Base-by-base conservation (phyloP, 2,113 vertebrate species). In the Elephantulus edwardii region DNA sequence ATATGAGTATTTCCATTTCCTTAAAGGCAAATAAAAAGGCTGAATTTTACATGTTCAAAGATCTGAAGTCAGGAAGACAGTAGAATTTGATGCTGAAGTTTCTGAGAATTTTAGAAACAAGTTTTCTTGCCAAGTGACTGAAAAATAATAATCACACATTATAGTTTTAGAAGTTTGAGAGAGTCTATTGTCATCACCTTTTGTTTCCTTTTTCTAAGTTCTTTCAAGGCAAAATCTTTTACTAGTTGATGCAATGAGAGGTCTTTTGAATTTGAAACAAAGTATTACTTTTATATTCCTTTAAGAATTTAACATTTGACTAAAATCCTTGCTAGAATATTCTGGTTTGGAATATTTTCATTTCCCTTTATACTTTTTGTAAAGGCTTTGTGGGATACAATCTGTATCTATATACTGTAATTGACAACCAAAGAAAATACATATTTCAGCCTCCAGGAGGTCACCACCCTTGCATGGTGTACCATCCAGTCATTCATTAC, bases 201-300 rank as follows among this genome's bases (percentile, higher is more conserved):
- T 86, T 95, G 33, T 89, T 88, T 78, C 54, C 82, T 75, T 91
- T 93, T 88, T 79, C 38, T 83, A 83, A 86, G n/a, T 26, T 26
- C 20, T 88, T 93, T 85, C 40, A 71, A 84, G 83, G 56, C 54
- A 89, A 93, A 75, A 75, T 19, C 77, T 19, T 72, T 60, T 54
- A 19, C 13, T 46, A 4, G 8, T 52, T 81, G 19, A 70, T 8
- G 50, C 88, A 88, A 50, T 58, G 4, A 79, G 28, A 90, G 30
- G 11, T 42, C 14, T 52, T 30, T 48, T 77, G 48, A 86, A 76
- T 86, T 60, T 93, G 33, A 86, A 88, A 83, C 50, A 85, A 76
- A 83, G 4, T 22, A 90, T 88, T 85, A 44, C 48, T 83, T 78
- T 90, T 90, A 26, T 78, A 54, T 66, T 64, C 13, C 71, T 91